These are phyloP conservation scores for Nylanderia fulva DNA, from an alignment of 1,140 invertebrate species.

Conservation along the genomic window DNA sequence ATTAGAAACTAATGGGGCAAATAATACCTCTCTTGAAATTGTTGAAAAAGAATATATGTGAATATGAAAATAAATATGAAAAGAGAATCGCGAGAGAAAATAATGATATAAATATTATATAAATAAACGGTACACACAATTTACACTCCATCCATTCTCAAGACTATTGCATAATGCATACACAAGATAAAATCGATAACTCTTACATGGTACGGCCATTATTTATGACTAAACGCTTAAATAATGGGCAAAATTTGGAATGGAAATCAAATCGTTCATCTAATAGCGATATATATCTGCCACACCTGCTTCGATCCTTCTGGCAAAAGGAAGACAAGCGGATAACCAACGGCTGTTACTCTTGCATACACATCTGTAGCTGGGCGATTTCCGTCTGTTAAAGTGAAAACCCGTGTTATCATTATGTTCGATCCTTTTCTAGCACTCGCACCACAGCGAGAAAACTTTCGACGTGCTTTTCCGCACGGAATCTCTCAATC, in stretches of 20 bases:
- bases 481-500: slow-evolving; percentile 28
- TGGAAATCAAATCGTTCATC: slow-evolving; percentile 26
- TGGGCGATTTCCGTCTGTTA: slow-evolving; percentile 29
- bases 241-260: not conserved
- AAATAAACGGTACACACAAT: not conserved
- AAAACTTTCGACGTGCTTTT: slow-evolving; percentile 48
- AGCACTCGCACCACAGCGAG: not conserved
- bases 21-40: not conserved
- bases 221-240: not conserved
- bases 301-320: slow-evolving; percentile 56
- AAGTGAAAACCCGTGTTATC: slow-evolving; percentile 65
- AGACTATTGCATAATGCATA: not conserved
- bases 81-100: not conserved
- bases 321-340: slow-evolving; percentile 33
- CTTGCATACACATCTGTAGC: slow-evolving; percentile 47
- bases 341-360: slow-evolving; percentile 56
- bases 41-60: not conserved
- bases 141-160: not conserved
- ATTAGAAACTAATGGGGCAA: not conserved
- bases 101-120: not conserved
- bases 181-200: not conserved
- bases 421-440: slow-evolving; percentile 49
- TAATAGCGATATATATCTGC: not conserved
- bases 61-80: not conserved
- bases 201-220: not conserved